A percentile compares a stretch with the other conserved stretches of the same genome.
These are phyloP conservation scores for Melipona bicolor DNA, from an alignment of 2,888 invertebrate species.

Conservation along the genomic window DNA sequence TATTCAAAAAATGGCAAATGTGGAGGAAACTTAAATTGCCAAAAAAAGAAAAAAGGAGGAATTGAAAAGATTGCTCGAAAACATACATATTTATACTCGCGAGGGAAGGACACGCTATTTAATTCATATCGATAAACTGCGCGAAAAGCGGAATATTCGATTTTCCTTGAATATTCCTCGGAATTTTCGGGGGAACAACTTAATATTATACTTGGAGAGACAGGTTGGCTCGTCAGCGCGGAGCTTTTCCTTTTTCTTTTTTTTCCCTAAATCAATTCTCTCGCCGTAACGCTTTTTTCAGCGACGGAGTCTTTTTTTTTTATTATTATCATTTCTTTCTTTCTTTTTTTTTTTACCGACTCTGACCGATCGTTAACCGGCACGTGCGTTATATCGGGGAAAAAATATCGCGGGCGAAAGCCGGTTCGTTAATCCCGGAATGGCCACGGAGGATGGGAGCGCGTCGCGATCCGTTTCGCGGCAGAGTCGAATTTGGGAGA, in stretches of 20 bases:
- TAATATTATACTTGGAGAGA: too few species aligned
- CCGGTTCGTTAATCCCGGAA: constrained; percentile 1
- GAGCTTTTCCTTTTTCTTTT: not conserved
- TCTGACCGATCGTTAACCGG: constrained; percentile 1
- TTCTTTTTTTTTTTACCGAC: not conserved
- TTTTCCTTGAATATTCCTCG: too few species aligned
- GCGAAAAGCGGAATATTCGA: too few species aligned
- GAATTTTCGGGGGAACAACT: too few species aligned
- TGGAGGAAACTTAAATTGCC: not conserved
- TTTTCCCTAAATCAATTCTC: constrained; percentile 51
- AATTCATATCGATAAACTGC: too few species aligned
- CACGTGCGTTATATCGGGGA: not conserved
- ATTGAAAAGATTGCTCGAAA: not conserved
- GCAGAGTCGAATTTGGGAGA: not conserved
- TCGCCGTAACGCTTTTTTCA: constrained; percentile 50
- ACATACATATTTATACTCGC: too few species aligned
- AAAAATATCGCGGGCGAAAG: constrained; percentile 16
- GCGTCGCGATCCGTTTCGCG: not conserved
- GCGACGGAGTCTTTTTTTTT: not conserved
- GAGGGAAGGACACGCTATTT: too few species aligned
- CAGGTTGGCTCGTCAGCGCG: too few species aligned
- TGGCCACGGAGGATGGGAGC: not conserved
- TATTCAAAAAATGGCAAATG: too few species aligned
- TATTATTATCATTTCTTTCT: not conserved
- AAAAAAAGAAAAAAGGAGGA: not conserved